These are phyloP conservation scores for Peromyscus melanophrys DNA, from an alignment of 2,797 vertebrate genomes.

Conservation along the genomic window DNA sequence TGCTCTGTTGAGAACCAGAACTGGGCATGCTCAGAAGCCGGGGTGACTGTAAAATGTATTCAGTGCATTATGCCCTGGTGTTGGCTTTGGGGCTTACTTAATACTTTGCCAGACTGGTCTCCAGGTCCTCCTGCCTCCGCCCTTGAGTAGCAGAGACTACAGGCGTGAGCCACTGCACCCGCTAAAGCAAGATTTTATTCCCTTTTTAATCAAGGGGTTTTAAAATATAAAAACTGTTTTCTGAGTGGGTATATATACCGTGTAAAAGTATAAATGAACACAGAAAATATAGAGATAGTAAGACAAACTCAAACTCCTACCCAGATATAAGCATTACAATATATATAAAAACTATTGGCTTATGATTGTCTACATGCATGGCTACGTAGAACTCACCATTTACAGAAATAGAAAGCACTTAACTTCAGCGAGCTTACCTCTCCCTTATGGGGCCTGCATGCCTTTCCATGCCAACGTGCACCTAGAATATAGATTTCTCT, in stretches of 20 bases:
- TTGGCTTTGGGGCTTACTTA: slow-evolving; percentile 8
- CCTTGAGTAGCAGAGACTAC: not conserved
- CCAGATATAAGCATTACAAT: not conserved
- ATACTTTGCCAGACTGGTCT: not conserved
- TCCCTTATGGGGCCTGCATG: not conserved
- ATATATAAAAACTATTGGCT: not conserved
- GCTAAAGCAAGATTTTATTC: slow-evolving; percentile 25
- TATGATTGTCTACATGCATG: not conserved
- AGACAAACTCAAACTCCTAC: not conserved
- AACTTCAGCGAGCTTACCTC: not conserved
- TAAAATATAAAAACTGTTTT: not conserved
- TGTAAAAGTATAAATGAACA: slow-evolving; percentile 42
- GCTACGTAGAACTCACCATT: not conserved
- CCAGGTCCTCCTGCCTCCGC: not conserved
- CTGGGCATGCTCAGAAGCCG: not conserved
- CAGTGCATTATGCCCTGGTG: not conserved
- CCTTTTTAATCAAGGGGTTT: slow-evolving; percentile 22
- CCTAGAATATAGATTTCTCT: not conserved
- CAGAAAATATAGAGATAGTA: slow-evolving; percentile 5
- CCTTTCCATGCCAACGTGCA: not conserved
- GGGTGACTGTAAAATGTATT: not conserved
- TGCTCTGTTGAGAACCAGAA: not conserved
- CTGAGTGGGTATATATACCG: not conserved
- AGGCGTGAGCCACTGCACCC: not conserved
- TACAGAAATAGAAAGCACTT: not conserved